These are phyloP conservation scores for Teleogryllus oceanicus DNA, from an alignment of 2,888 invertebrate genomes.

Conservation along the genomic window DNA sequence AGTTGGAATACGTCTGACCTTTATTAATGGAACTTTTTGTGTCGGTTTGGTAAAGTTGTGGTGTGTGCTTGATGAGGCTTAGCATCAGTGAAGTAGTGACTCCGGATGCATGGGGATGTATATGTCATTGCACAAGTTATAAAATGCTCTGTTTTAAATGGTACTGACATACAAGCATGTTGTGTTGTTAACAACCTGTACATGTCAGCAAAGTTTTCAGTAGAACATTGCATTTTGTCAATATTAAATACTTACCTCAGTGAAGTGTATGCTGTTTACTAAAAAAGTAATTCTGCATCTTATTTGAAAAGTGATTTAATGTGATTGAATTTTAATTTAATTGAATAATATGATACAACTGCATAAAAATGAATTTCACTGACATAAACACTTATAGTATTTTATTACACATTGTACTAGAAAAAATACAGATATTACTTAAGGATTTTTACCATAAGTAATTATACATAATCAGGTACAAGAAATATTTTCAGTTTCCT, in stretches of 20 bases:
- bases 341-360: not conserved
- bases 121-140: conserved; percentile 7
- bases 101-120: not conserved
- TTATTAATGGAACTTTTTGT: too few species aligned
- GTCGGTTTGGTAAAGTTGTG: not conserved
- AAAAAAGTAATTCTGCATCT: too few species aligned
- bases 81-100: not conserved
- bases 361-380: not conserved
- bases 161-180: too few species aligned
- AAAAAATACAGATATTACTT: not conserved
- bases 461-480: not conserved
- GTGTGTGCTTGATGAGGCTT: not conserved
- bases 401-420: too few species aligned
- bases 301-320: too few species aligned
- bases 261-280: too few species aligned
- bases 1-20: not conserved
- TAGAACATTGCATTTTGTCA: too few species aligned
- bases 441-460: not conserved
- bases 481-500: not conserved
- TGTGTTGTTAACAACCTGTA: too few species aligned
- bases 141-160: not conserved
- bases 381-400: too few species aligned
- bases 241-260: too few species aligned
- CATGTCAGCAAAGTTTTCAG: too few species aligned
- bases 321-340: not conserved